phyloP scores from a whole-genome alignment of 2,113 vertebrate species.

The Platysternon megacephalum region DNA sequence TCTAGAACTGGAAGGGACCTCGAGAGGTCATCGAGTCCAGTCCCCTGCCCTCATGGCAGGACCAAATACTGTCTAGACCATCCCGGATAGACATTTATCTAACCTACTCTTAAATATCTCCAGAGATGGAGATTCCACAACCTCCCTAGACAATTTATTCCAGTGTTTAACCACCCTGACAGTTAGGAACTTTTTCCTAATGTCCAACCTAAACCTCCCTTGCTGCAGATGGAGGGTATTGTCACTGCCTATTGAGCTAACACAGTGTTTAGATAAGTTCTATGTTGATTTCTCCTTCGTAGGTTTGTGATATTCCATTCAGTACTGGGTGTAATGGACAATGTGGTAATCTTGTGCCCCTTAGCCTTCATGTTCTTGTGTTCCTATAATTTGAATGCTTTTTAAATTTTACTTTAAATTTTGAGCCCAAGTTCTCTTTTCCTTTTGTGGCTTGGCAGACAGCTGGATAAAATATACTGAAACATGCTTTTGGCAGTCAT shows the following conservation, averaged over 20 bases:
- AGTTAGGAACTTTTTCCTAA: too few species aligned
- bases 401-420: background rate
- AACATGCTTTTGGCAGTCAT: conserved; percentile 18
- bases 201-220: too few species aligned
- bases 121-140: too few species aligned
- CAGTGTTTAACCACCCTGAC: too few species aligned
- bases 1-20: too few species aligned
- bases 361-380: background rate
- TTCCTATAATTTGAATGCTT: background rate
- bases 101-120: too few species aligned
- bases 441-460: background rate
- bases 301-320: background rate
- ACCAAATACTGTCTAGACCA: too few species aligned
- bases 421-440: background rate
- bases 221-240: background rate
- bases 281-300: background rate
- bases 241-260: background rate
- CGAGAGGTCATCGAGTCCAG: too few species aligned
- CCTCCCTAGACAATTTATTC: too few species aligned
- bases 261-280: background rate
- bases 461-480: conserved; percentile 14
- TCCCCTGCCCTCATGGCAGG: too few species aligned
- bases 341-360: background rate
- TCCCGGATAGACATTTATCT: too few species aligned
- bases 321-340: background rate